Base-by-base conservation (phyloP, 2,888 invertebrate genomes). In the Noctua pronuba region DNA sequence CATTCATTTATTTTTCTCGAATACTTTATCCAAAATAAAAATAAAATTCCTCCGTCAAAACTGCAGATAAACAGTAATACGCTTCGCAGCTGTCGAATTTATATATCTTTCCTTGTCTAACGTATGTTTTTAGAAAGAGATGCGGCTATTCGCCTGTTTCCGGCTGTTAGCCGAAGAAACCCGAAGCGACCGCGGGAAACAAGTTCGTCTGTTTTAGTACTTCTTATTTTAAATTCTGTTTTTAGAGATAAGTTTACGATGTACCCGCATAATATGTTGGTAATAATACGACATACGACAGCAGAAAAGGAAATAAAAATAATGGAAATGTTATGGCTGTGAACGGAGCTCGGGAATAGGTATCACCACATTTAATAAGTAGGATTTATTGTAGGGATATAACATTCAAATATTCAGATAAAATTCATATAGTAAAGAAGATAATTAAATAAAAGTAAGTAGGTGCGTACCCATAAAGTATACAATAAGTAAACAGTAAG, bases 11-110 rank as follows among this genome's bases (percentile, higher is more conserved):
- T 82, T 78, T 86, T 74, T 49, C 31, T 65, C 46, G 21, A 72
- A 55, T 73, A 67, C 77, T 67, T 44, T 1, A 28, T n/a, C 6
- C 41, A 70, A 80, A 21, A 77, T 71, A 80, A 74, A 82, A 87
- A 82, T 72, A 77, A 82, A 77, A 71, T 21, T 71, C 70, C 38
- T 76, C 64, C 81, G 73, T 84, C 85, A 80, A 78, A 85, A 77
- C 65, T 79, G 84, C 80, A 73, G 77, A 74, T 79, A 81, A 80
- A 75, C 77, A 60, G 70, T 60, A 65, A 68, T 55, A 75, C 75
- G 72, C 77, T 72, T 65, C 75, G 88, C 91, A 90, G 88, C 90
- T 88, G 91, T 86, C 87, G 75, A 83, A 84, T 78, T 86, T 77
- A 21, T 46, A 62, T 66, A 70, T 69, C 67, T 3, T 38, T 71